Percentiles rank a stretch among this genome's conserved stretches.
Conservation (phyloP, 2,888 invertebrate genomes). For the Conchocele bisecta region DNA sequence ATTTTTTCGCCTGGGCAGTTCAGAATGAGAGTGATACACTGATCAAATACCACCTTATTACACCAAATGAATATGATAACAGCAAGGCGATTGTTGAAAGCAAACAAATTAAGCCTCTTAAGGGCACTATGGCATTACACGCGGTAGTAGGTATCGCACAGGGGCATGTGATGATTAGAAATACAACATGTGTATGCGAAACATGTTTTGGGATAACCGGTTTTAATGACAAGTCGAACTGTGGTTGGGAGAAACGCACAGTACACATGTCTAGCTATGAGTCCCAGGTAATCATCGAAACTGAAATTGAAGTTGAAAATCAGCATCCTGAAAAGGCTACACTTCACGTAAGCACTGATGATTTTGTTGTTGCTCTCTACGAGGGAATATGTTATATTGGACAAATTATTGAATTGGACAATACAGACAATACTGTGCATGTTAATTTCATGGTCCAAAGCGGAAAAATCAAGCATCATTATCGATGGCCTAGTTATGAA, state of each 20-base stretch:
- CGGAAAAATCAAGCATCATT: neutral
- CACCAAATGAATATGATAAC: neutral
- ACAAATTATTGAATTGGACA: neutral
- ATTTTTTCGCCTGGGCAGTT: conserved; percentile 10
- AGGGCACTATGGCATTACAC: conserved; percentile 40
- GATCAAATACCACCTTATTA: conserved; percentile 5
- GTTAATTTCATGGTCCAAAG: neutral
- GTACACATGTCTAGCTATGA: too few species aligned
- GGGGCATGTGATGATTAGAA: neutral
- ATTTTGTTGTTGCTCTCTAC: neutral
- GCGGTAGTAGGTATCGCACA: neutral
- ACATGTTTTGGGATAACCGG: conserved; percentile 20
- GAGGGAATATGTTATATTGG: neutral
- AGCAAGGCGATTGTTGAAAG: conserved; percentile 7
- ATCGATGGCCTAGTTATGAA: neutral
- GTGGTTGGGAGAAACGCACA: neutral
- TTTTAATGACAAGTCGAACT: neutral
- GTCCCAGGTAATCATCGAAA: too few species aligned
- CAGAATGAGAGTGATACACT: conserved; percentile 3
- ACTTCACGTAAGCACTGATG: neutral
- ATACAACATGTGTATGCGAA: conserved; percentile 35
- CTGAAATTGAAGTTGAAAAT: too few species aligned
- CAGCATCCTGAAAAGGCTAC: too few species aligned
- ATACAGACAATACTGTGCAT: neutral
- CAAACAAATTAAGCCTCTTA: conserved; percentile 21